A percentile compares a stretch with the other conserved stretches of the same genome.
Evolutionary conservation across 35 echinoderm and acorn worm genomes (phyloP).

Genomic region (Lytechinus pictus): DNA sequence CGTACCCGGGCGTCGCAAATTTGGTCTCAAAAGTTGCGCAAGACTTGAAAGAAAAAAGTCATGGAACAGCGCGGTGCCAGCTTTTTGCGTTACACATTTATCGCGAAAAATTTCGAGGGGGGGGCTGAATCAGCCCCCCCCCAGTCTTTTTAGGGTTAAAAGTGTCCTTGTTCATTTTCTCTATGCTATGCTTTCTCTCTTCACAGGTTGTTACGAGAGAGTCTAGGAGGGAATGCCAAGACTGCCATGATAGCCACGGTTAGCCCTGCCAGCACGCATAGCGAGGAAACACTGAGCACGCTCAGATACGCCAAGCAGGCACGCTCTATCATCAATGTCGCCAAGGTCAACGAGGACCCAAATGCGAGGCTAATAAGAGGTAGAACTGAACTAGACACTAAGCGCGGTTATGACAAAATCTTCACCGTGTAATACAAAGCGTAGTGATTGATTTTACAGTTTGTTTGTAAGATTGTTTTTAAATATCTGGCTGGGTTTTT

Average conservation of each 20-base stretch:
- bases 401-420: background rate
- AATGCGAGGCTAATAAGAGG: slow-evolving; percentile 93
- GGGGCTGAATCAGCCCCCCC: background rate
- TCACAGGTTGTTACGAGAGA: slow-evolving; percentile 88
- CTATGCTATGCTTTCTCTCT: background rate
- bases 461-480: too few relatives aligned
- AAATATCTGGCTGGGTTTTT: too few relatives aligned
- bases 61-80: too few relatives aligned
- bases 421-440: too few relatives aligned
- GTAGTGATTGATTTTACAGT: too few relatives aligned
- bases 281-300: slow-evolving; percentile 94
- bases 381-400: background rate
- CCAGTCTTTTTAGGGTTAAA: too few relatives aligned
- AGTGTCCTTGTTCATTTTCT: too few relatives aligned
- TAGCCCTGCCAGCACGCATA: slow-evolving; percentile 83
- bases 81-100: too few relatives aligned
- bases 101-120: too few relatives aligned
- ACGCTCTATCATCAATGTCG: slow-evolving; percentile 87
- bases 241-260: slow-evolving; percentile 98
- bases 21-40: too few relatives aligned
- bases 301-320: slow-evolving; percentile 96
- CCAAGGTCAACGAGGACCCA: slow-evolving; percentile 97
- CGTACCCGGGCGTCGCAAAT: too few relatives aligned
- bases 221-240: slow-evolving; percentile 91
- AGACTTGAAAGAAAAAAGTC: too few relatives aligned